phyloP scores from a whole-genome alignment of 2,113 vertebrate genomes.

The Microtus richardsoni region DNA sequence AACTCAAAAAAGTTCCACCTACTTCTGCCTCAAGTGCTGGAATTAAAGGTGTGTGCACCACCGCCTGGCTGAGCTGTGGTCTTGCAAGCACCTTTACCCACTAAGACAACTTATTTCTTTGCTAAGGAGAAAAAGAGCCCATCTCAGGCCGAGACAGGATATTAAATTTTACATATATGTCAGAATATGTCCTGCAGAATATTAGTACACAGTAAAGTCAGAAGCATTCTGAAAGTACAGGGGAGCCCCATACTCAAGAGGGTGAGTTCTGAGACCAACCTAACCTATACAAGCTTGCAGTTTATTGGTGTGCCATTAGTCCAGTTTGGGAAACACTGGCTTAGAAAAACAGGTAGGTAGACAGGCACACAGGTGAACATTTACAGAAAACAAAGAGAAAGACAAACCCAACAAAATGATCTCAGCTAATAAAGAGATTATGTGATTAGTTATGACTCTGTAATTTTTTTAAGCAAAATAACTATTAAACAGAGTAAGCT shows the following conservation, averaged over 20 bases:
- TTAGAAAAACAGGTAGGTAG: not conserved
- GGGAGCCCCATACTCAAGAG: not conserved
- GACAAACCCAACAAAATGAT: slow-evolving; percentile 12
- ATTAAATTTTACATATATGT: not conserved
- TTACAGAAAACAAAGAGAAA: slow-evolving; percentile 25
- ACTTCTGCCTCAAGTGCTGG: not conserved
- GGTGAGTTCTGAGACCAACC: not conserved
- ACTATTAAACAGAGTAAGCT: not conserved
- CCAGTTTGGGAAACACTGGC: slow-evolving; percentile 37
- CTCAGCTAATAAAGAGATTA: not conserved
- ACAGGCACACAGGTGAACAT: not conserved
- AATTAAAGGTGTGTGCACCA: not conserved
- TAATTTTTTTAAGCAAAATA: slow-evolving; percentile 64
- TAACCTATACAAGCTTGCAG: not conserved
- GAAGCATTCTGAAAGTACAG: not conserved
- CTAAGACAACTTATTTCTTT: not conserved
- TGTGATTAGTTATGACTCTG: slow-evolving; percentile 11
- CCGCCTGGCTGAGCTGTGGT: not conserved
- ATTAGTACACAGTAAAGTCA: not conserved
- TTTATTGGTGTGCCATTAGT: not conserved
- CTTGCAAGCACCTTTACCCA: not conserved
- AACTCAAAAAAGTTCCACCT: not conserved
- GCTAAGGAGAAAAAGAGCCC: not conserved
- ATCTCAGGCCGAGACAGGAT: not conserved
- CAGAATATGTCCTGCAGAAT: not conserved